Percentiles rank a stretch among this genome's conserved stretches.
Evolutionary conservation across 2,797 vertebrate genomes (phyloP).

Genomic region (Gephyroberyx darwinii): DNA sequence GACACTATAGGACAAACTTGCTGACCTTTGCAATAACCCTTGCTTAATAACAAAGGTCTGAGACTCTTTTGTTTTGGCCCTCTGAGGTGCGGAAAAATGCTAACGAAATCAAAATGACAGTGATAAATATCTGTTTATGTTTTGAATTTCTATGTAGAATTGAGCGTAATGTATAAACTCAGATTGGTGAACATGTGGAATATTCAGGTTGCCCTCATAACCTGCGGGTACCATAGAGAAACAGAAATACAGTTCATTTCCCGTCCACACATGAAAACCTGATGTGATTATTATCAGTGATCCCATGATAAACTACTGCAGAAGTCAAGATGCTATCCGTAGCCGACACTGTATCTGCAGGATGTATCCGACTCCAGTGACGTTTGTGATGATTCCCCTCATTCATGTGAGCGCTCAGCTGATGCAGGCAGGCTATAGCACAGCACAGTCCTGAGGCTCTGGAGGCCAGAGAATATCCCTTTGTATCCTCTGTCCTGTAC

Average conservation of each 20-base stretch:
- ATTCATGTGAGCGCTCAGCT: slow-evolving; percentile 75
- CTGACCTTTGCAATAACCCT: neutral
- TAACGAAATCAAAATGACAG: neutral
- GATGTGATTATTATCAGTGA: neutral
- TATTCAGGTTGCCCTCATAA: neutral
- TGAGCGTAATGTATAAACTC: no score
- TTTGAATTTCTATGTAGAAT: no score
- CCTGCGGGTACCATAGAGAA: neutral
- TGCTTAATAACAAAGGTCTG: neutral
- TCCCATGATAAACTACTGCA: neutral
- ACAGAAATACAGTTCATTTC: neutral
- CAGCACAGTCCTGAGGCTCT: slow-evolving; percentile 47
- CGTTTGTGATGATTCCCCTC: slow-evolving; percentile 23
- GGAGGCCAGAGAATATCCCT: slow-evolving; percentile 46
- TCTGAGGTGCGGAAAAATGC: neutral
- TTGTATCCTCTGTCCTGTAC: slow-evolving; percentile 51
- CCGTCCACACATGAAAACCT: neutral
- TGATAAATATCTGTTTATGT: no score
- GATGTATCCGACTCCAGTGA: slow-evolving; percentile 28
- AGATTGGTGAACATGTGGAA: neutral
- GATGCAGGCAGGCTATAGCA: slow-evolving; percentile 44
- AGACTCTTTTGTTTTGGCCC: neutral
- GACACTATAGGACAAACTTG: no score
- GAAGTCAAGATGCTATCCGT: neutral
- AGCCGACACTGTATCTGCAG: slow-evolving; percentile 10